Percentiles rank a stretch among this genome's conserved stretches.
Conservation (phyloP, 1,140 invertebrate genomes). For the Globodera ellingtonae region DNA sequence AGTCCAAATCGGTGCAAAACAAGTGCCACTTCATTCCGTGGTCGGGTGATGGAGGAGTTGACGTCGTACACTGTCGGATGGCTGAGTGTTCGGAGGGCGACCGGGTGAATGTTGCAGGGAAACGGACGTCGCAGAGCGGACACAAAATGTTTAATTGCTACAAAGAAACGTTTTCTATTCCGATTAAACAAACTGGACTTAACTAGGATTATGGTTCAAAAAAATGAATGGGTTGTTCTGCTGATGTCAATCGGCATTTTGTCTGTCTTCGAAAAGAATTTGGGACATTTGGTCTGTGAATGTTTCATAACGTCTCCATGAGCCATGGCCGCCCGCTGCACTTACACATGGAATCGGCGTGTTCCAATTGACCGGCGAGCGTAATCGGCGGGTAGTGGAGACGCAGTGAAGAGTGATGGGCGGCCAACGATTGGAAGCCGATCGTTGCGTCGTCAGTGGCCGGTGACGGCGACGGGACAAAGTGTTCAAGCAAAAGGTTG, state of each 20-base stretch:
- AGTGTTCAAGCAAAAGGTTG: slow-evolving; percentile 77
- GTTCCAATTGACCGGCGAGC: slow-evolving; percentile 38
- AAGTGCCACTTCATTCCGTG: slow-evolving; percentile 37
- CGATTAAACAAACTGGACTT: too few relatives aligned
- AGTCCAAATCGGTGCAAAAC: slow-evolving; percentile 48
- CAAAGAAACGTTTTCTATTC: background rate
- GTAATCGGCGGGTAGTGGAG: slow-evolving; percentile 54
- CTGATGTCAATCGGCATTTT: too few relatives aligned
- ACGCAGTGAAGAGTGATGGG: slow-evolving; percentile 27
- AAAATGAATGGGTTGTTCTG: too few relatives aligned
- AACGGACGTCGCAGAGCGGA: slow-evolving; percentile 73
- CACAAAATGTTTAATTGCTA: slow-evolving; percentile 54
- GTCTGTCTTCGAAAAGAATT: too few relatives aligned
- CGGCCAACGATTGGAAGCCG: slow-evolving; percentile 50
- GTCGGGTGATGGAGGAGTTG: slow-evolving; percentile 11
- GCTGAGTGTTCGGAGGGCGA: slow-evolving; percentile 76
- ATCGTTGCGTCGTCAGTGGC: slow-evolving; percentile 15
- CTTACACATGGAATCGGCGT: slow-evolving; percentile 1
- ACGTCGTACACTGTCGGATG: slow-evolving; percentile 46
- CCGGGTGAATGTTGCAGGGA: slow-evolving; percentile 80
- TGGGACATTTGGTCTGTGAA: too few relatives aligned
- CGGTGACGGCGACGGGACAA: background rate
- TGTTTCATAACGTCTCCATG: too few relatives aligned
- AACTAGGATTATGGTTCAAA: background rate
- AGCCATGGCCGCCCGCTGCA: too few relatives aligned